Evolutionary conservation across 2,113 vertebrate species (phyloP), one percentile per base, ranked within the genome.

Genomic region (Crotalus viridis): DNA sequence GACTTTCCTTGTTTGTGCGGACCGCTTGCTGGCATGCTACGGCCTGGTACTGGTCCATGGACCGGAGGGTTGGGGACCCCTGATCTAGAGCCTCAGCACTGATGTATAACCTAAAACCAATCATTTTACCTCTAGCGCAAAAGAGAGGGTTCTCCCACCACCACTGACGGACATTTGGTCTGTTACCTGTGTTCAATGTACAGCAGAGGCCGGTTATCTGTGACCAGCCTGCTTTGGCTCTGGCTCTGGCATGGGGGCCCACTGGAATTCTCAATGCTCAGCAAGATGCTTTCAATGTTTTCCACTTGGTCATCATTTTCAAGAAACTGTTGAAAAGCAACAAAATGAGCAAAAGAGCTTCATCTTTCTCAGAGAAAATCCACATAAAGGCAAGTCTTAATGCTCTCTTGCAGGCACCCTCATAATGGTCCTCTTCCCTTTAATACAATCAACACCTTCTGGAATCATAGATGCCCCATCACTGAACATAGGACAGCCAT

Each of bases 111-210:
- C 33, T 81, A 39, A 39, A 46, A 46, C 33, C 0, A 21, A 12
- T 24, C 0, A 0, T 22, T n/a, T n/a, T 24, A n/a, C 10, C 48
- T 6, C 2, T n/a, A 39, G 26, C 0, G 1, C 28, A 54, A 54
- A 33, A 13, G 4, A 22, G 13, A 64, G 15, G n/a, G 2, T 1
- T 43, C 39, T 13, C 54, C n/a, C 51, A 22, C 22, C 21, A 9
- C 69, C 15, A 56, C 55, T 5, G 17, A 21, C 0, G 21, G 61
- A 39, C 48, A 54, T 3, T 17, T 3, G 1, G 48, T 6, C 4
- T n/a, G 6, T 96, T 94, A 99, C 99, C 99, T 98, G 98, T 99
- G 99, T 93, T 99, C 99, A 51, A 99, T 98, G 0, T 99, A 98
- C 1, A 99, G 97, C 7, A 98, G 95, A 0, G 98, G 97, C 93